Conservation (phyloP, 2,797 vertebrate genomes). For the Artibeus jamaicensis region DNA sequence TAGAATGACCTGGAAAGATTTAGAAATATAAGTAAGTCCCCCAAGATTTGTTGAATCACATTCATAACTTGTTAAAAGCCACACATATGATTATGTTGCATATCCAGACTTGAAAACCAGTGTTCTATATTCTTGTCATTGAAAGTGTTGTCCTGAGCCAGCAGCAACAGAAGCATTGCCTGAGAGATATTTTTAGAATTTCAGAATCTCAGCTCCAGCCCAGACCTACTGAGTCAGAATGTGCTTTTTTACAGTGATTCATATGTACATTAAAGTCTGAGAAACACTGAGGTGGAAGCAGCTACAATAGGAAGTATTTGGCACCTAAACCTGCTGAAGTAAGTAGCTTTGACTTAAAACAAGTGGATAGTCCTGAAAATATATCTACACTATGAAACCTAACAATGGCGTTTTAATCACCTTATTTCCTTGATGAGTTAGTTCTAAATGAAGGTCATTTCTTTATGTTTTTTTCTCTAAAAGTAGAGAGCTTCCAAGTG, state of each 20-base stretch:
- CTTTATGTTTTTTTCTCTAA: not conserved
- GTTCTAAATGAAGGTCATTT: not conserved
- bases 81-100: not conserved
- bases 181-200: not conserved
- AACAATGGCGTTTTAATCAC: not conserved
- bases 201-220: not conserved
- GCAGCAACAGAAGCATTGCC: not conserved
- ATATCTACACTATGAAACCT: not conserved
- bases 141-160: not conserved
- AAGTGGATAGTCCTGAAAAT: not conserved
- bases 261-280: not conserved
- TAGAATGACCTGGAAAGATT: not conserved
- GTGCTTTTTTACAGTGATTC: not conserved
- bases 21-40: not conserved
- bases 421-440: not conserved
- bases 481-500: not conserved
- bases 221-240: not conserved
- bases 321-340: not conserved
- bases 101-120: not conserved
- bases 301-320: not conserved
- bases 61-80: not conserved
- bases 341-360: not conserved
- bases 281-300: not conserved
- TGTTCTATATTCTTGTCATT: not conserved
- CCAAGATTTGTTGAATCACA: not conserved